Base-by-base conservation (phyloP, 2,888 invertebrate species). In the Synergus gifuensis region DNA sequence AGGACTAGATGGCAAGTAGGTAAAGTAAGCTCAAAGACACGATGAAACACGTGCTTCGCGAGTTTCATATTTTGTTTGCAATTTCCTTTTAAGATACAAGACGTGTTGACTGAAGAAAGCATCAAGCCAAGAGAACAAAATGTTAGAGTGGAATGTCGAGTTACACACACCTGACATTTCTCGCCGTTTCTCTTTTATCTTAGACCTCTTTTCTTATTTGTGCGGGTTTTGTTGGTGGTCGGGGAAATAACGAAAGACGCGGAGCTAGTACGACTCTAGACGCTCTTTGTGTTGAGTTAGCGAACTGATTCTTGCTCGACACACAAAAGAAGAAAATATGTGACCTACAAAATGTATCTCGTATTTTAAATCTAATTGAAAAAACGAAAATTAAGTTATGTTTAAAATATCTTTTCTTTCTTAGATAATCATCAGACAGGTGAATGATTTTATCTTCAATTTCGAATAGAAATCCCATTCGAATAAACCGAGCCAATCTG, bases 61-160 rank as follows among this genome's bases (percentile, higher is more conserved):
- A 69, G 49, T 28, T 69, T 46, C 16, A 49, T 49, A 49, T 46
- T 69, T 69, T 46, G 46, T 67, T 64, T 67, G 67, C 49, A 69
- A 69, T 69, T 49, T 49, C 12, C 69, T 22, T 14, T 28, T 16
- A 16, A 28, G 18, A 49, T 69, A 14, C 16, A 46, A 67, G 67
- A 67, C 42, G n/a, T 66, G 67, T 5, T 22, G 44, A 44, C 18
- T 46, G 46, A 1, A 14, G 66, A 83, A 79, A 73, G 54, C 73
- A 62, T 22, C n/a, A 46, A 46, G 77, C 62, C 22, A 79, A 77
- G 78, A 81, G 79, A 79, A 82, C 62, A 73, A 76, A 73, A 67
- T 58, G 58, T 58, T 58, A 8, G 18, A 2, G n/a, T 58, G 58
- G 58, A 58, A 58, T 58, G 18, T 18, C n/a, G 58, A 58, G 58